Base-by-base conservation (phyloP, 1,140 invertebrate genomes). In the Alviniconcha marisindica region DNA sequence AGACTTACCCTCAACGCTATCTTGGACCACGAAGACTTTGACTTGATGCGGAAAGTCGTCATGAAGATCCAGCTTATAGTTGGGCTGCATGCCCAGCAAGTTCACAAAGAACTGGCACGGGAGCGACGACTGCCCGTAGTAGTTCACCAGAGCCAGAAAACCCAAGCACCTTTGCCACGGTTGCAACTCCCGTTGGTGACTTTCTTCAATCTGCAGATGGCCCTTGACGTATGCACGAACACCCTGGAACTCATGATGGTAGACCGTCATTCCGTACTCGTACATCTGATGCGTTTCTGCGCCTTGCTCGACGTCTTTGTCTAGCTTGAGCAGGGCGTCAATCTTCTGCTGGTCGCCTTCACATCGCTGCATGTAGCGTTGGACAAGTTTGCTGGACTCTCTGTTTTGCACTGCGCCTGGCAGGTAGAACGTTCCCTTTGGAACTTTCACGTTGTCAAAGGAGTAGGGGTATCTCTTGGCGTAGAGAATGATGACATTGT, bases 71-170 rank as follows among this genome's bases (percentile, higher is more conserved):
- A n/a, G n/a, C n/a, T n/a, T n/a, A n/a, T n/a, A n/a, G 3, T 3
- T 15, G 2, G 21, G 80, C 63, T n/a, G 51, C 36, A 89, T 44
- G n/a, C n/a, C n/a, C 12, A 86, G 36, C 14, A 86, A n/a, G 0
- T 66, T 33, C 18, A 77, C 69, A 48, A 89, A 87, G 74, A 89
- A 86, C 40, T 88, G 87, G 28, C 84, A 84, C 2, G 87, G 87
- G n/a, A 89, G 10, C 21, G 85, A 83, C 31, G 83, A 74, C 42
- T 89, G 86, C 15, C 88, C 88, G 78, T 87, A 89, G 42, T 81
- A 88, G 44, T 88, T 84, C 1, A 83, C 87, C 3, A 89, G 77
- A 10, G 88, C 81, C 18, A 89, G 48, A 66, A 84, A 88, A 0
- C 51, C 83, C 44, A 88, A 79, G 1, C 66, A 76, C 51, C 51